These are phyloP conservation scores for Penaeus vannamei DNA, from an alignment of 1,140 invertebrate species.

Conservation along the genomic window DNA sequence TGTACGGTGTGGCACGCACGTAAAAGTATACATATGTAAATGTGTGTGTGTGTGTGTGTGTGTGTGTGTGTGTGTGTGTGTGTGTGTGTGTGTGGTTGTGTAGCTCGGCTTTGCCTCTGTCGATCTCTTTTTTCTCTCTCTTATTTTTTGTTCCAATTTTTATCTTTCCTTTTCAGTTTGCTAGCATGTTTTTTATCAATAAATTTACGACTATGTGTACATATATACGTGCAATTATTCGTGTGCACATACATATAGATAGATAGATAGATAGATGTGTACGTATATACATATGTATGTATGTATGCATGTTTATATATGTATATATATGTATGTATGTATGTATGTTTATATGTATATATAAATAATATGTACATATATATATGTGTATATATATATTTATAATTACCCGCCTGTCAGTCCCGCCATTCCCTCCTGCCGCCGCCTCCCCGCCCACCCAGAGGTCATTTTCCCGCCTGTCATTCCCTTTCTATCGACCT, in stretches of 20 bases:
- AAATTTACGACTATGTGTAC: background rate
- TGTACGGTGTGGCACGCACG: background rate
- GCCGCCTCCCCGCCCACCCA: no score
- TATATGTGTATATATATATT: background rate
- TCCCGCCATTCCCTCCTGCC: no score
- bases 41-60: background rate
- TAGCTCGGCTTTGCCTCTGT: background rate
- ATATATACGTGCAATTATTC: background rate
- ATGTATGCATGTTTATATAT: background rate
- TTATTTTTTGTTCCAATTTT: background rate
- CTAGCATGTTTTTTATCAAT: background rate
- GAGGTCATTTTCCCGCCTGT: no score
- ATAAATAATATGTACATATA: slow-evolving; percentile 26
- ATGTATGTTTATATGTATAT: slow-evolving; percentile 27
- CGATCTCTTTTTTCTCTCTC: background rate
- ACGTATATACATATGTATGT: background rate
- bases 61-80: background rate
- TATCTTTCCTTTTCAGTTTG: background rate
- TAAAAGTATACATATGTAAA: background rate
- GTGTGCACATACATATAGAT: background rate
- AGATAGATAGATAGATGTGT: background rate
- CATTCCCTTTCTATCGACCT: no score
- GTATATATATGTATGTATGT: background rate
- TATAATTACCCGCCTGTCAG: no score
- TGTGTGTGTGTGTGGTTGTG: background rate